A percentile compares a stretch with the other conserved stretches of the same genome.
These are phyloP conservation scores for Macrochelys suwanniensis DNA, from an alignment of 2,797 vertebrate species.

Conservation along the genomic window DNA sequence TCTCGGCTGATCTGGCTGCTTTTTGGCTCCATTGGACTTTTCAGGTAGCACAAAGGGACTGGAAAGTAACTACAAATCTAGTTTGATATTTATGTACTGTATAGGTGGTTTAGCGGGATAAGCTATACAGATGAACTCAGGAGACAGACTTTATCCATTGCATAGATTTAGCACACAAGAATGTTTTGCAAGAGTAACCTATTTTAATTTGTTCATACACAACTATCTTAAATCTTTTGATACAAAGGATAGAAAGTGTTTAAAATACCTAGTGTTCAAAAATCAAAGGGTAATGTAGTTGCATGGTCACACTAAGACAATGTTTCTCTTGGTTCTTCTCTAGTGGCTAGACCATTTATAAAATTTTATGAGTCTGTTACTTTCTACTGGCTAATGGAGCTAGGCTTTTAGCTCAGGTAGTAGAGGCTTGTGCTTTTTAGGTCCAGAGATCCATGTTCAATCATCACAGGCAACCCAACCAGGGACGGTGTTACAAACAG, in stretches of 20 bases:
- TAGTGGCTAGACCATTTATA: not conserved
- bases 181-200: accelerated
- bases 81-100: not conserved
- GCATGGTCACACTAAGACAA: not conserved
- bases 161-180: not conserved
- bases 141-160: not conserved
- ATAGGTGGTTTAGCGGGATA: not conserved
- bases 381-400: not conserved
- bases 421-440: not conserved
- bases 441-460: not conserved
- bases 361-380: not conserved
- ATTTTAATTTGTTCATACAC: accelerated
- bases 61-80: not conserved
- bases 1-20: not conserved
- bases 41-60: not conserved
- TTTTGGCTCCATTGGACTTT: accelerated
- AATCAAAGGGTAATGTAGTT: not conserved
- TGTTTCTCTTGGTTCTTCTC: not conserved
- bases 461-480: not conserved
- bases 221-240: not conserved
- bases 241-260: not conserved
- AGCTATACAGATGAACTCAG: accelerated
- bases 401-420: not conserved
- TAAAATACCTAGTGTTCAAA: not conserved
- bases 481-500: not conserved